Conservation (phyloP, 2,797 vertebrate species). For the Octomys mimax region DNA sequence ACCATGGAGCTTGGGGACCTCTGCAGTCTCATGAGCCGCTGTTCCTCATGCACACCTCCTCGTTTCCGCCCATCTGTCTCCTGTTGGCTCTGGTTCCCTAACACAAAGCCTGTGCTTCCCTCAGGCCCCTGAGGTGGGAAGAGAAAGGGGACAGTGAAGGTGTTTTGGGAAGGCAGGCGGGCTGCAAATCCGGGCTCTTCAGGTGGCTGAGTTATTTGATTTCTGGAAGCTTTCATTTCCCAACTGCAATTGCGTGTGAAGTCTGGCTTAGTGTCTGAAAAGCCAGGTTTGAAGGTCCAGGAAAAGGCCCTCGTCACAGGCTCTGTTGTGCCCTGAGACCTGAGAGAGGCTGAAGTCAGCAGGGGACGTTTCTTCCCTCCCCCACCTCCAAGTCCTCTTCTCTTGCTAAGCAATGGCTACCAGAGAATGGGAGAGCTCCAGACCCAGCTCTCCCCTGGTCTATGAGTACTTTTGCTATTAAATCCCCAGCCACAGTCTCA, state of each 20-base stretch:
- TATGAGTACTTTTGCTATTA: background rate
- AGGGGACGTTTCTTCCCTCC: rapidly evolving
- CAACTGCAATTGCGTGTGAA: background rate
- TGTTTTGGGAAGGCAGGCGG: background rate
- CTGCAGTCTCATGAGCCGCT: background rate
- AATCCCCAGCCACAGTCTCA: background rate
- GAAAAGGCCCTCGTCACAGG: background rate
- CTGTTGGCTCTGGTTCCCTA: background rate
- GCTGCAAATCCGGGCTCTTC: background rate
- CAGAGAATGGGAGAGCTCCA: background rate
- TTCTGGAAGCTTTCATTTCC: background rate
- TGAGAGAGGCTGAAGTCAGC: background rate
- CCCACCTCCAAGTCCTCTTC: background rate
- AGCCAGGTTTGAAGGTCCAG: background rate
- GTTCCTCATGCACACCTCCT: background rate
- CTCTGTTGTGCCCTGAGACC: background rate
- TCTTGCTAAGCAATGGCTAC: rapidly evolving
- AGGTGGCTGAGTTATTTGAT: background rate
- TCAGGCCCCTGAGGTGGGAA: background rate
- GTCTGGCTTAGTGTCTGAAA: background rate
- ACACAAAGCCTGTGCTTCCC: background rate
- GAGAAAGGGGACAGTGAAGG: background rate
- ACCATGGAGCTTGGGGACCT: background rate
- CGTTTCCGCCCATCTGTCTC: background rate
- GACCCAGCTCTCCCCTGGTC: background rate